phyloP scores from a whole-genome alignment of 1,140 invertebrate genomes.

The Bombus waltoni region DNA sequence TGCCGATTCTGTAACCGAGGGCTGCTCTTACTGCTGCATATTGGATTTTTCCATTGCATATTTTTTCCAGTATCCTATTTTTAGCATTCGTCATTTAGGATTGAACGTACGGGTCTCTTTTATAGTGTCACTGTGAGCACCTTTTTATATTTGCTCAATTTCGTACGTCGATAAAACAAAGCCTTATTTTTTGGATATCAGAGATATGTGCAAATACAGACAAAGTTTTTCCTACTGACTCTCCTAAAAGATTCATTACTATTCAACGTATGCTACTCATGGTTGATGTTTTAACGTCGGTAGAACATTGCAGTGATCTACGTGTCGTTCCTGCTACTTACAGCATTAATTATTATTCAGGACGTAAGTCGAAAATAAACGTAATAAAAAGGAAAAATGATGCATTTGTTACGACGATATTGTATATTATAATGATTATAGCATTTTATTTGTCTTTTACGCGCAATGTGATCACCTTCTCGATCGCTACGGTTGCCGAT shows the following conservation, averaged over 20 bases:
- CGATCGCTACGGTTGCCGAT: background rate
- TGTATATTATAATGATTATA: too few relatives aligned
- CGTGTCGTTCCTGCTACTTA: background rate
- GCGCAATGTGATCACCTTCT: slow-evolving; percentile 22
- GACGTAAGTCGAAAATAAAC: background rate
- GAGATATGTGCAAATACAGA: background rate
- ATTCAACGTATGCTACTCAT: background rate
- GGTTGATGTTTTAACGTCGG: background rate
- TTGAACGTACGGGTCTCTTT: too few relatives aligned
- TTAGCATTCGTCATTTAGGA: too few relatives aligned
- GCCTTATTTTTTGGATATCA: background rate
- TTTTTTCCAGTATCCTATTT: too few relatives aligned
- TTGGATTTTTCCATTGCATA: too few relatives aligned
- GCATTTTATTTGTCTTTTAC: slow-evolving; percentile 7
- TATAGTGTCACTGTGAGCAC: too few relatives aligned
- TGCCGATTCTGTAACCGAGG: too few relatives aligned
- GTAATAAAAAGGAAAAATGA: background rate
- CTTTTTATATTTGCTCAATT: background rate
- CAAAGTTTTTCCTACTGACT: background rate
- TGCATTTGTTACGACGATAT: background rate
- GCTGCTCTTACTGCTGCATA: too few relatives aligned
- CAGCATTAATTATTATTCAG: background rate
- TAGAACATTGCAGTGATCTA: too few relatives aligned
- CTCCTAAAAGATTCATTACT: background rate
- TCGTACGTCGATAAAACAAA: background rate